Evolutionary conservation across 2,888 invertebrate species (phyloP).

Genomic region (Dicyrtoma fusca): DNA sequence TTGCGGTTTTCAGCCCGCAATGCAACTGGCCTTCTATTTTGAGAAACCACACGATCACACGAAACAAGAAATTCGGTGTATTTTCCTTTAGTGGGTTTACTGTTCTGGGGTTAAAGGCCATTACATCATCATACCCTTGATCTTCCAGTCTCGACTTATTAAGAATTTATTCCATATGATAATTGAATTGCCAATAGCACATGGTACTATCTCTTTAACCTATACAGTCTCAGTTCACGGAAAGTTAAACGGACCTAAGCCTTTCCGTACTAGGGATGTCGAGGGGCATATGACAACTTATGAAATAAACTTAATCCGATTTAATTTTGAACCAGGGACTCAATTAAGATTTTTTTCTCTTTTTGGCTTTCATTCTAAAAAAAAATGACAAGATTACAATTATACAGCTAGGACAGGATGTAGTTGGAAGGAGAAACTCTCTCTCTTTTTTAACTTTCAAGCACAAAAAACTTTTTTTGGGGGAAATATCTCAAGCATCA

Average conservation of each 20-base stretch:
- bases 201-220: background rate
- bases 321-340: background rate
- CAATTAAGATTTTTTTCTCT: background rate
- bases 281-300: background rate
- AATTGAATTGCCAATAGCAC: background rate
- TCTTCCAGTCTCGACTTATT: background rate
- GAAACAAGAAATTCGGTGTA: no score
- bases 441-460: no score
- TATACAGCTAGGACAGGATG: background rate
- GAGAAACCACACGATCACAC: no score
- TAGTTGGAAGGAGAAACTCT: background rate
- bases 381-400: background rate
- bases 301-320: background rate
- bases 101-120: no score
- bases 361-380: background rate
- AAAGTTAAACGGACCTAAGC: background rate
- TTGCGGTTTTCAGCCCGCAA: no score
- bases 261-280: background rate
- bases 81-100: no score
- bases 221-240: background rate
- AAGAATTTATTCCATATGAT: background rate
- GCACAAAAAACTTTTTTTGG: no score
- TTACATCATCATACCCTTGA: background rate
- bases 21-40: no score
- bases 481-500: no score